phyloP scores from a whole-genome alignment of 2,888 invertebrate genomes.

The Gymnosoma rotundatum region DNA sequence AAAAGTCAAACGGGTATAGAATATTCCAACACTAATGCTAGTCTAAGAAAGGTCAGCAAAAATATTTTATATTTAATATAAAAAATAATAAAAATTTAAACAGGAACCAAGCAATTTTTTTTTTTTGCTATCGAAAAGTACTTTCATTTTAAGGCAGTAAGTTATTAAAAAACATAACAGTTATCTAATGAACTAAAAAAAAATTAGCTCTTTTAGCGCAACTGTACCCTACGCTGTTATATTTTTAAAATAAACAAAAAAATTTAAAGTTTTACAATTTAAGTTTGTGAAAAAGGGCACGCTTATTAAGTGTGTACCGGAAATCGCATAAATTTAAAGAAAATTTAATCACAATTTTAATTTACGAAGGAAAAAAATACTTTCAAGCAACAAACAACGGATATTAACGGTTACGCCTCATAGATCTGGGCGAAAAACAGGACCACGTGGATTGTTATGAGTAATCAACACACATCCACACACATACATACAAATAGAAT shows the following conservation, averaged over 20 bases:
- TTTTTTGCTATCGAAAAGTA: too few relatives aligned
- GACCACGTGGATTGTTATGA: constrained; percentile 68
- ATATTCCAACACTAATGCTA: too few relatives aligned
- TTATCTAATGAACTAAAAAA: too few relatives aligned
- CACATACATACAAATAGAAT: constrained; percentile 1
- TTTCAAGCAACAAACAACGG: constrained; percentile 62
- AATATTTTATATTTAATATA: too few relatives aligned
- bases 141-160: too few relatives aligned
- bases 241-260: background rate
- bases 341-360: constrained; percentile 49
- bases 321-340: constrained; percentile 61
- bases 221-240: constrained; percentile 38
- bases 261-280: background rate
- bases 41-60: too few relatives aligned
- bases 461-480: constrained; percentile 54
- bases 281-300: constrained; percentile 44
- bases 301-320: constrained; percentile 68
- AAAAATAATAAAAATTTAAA: too few relatives aligned
- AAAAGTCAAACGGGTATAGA: too few relatives aligned
- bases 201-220: background rate
- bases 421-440: constrained; percentile 63
- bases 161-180: too few relatives aligned
- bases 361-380: constrained; percentile 23
- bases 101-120: too few relatives aligned
- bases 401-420: constrained; percentile 69